These are phyloP conservation scores for Geococcyx californianus DNA, from an alignment of 2,113 vertebrate genomes.

Conservation along the genomic window DNA sequence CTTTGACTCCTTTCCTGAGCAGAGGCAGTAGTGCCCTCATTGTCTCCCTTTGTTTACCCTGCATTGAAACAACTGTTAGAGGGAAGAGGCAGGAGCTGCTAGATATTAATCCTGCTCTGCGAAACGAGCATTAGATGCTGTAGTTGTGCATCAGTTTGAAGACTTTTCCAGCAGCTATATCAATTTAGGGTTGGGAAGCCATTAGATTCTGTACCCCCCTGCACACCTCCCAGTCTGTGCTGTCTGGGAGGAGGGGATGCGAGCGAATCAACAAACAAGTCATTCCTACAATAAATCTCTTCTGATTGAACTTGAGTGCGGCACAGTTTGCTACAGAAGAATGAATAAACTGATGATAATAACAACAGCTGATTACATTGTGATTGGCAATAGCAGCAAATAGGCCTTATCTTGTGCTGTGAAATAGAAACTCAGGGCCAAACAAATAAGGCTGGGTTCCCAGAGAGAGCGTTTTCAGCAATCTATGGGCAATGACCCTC, in stretches of 20 bases:
- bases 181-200: background rate
- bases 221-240: background rate
- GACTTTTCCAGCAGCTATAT: background rate
- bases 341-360: slow-evolving; percentile 48
- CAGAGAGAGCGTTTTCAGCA: slow-evolving; percentile 25
- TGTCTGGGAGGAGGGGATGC: background rate
- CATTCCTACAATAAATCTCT: slow-evolving; percentile 7
- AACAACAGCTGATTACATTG: slow-evolving; percentile 61
- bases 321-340: slow-evolving; percentile 9
- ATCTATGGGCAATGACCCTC: slow-evolving; percentile 65
- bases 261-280: slow-evolving; percentile 22
- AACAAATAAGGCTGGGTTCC: slow-evolving; percentile 49
- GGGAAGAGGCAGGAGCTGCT: background rate
- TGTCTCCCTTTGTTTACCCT: background rate
- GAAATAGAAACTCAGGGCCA: slow-evolving; percentile 52
- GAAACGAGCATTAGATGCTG: background rate
- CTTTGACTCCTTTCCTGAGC: background rate
- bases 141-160: background rate
- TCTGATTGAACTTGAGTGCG: slow-evolving; percentile 28
- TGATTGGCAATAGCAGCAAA: slow-evolving; percentile 64
- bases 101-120: background rate
- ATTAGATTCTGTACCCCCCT: background rate
- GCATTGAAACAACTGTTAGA: background rate
- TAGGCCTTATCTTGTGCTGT: slow-evolving; percentile 44
- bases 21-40: background rate